phyloP scores from a whole-genome alignment of 2,797 vertebrate genomes.

The Lutjanus campechanus region DNA sequence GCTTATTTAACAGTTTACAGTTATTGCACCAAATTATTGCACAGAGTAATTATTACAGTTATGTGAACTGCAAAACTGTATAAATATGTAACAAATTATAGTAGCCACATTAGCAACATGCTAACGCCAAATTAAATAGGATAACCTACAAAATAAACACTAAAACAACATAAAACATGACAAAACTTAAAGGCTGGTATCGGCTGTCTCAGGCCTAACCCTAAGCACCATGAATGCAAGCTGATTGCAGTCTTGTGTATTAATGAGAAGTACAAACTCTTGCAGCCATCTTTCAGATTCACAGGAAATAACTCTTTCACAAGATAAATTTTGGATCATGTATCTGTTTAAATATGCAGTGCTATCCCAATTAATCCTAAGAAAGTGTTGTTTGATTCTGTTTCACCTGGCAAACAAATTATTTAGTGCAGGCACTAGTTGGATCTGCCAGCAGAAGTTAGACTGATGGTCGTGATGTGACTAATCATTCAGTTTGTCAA shows the following conservation, averaged over 20 bases:
- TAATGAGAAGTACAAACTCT: background rate
- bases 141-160: no score
- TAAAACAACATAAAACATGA: no score
- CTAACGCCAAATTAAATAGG: no score
- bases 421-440: background rate
- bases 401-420: background rate
- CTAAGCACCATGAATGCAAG: background rate
- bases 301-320: slow-evolving; percentile 1
- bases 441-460: background rate
- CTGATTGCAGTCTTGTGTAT: background rate
- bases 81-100: no score
- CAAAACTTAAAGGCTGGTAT: no score
- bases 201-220: no score
- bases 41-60: no score
- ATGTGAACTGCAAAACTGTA: no score
- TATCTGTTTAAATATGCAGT: background rate
- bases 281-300: background rate
- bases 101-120: no score
- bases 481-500: slow-evolving; percentile 19
- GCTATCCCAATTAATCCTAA: background rate
- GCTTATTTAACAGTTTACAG: no score
- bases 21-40: no score
- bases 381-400: slow-evolving; percentile 6
- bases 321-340: background rate
- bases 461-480: background rate